Conservation (phyloP, 2,888 invertebrate species). For the Priocnemis perturbator region DNA sequence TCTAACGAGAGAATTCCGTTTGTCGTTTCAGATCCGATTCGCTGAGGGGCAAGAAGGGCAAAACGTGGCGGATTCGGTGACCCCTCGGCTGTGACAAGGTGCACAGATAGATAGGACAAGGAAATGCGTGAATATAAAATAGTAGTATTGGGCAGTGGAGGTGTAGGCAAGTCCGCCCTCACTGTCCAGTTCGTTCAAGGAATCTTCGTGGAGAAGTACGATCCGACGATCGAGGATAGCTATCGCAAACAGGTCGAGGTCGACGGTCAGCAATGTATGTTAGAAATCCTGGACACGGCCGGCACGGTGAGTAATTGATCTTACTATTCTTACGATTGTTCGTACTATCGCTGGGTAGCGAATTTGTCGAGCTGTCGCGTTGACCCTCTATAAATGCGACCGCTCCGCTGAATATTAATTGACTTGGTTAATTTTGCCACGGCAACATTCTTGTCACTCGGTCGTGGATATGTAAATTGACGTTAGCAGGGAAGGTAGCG, state of each 20-base stretch:
- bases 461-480: too few species aligned
- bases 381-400: too few species aligned
- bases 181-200: constrained; percentile 99
- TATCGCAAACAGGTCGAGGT: constrained; percentile 99
- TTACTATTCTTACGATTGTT: not conserved
- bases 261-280: constrained; percentile 99
- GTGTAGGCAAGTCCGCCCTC: constrained; percentile 99
- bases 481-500: too few species aligned
- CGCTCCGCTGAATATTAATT: too few species aligned
- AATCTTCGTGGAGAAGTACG: constrained; percentile 99
- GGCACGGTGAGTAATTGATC: constrained; percentile 86
- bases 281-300: constrained; percentile 99
- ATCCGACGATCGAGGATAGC: constrained; percentile 99
- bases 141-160: constrained; percentile 99
- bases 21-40: constrained; percentile 65
- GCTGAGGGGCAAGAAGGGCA: constrained; percentile 64
- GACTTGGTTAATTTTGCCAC: too few species aligned
- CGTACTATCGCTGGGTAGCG: too few species aligned
- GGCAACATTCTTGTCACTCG: too few species aligned
- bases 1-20: too few species aligned
- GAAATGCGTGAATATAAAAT: constrained; percentile 99
- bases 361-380: not conserved
- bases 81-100: constrained; percentile 68
- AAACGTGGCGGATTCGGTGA: constrained; percentile 74
- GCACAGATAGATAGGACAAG: constrained; percentile 68